These are phyloP conservation scores for Hipparchia semele DNA, from an alignment of 2,888 invertebrate species.

Conservation along the genomic window DNA sequence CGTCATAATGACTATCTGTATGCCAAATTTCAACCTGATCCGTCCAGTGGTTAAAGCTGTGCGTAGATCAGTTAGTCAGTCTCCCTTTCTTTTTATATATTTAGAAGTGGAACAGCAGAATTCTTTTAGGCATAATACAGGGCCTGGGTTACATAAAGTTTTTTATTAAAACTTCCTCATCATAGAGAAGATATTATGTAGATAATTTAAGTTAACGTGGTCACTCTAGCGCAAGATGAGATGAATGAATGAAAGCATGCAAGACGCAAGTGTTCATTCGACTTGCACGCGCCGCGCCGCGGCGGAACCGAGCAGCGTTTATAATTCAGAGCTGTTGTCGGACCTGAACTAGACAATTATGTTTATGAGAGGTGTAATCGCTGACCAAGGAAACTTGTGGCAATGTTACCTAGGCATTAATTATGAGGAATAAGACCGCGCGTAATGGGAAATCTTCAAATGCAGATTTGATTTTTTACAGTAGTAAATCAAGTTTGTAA, in stretches of 20 bases:
- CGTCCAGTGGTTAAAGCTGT: no score
- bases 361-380: conserved; percentile 11
- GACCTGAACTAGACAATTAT: neutral
- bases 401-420: neutral
- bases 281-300: conserved; percentile 9
- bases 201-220: conserved; percentile 9
- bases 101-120: neutral
- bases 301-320: neutral
- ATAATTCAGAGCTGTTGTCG: neutral
- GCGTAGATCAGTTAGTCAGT: neutral
- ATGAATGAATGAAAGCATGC: conserved; percentile 37
- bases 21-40: no score
- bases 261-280: conserved; percentile 22
- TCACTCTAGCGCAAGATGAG: conserved; percentile 23
- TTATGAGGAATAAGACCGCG: no score
- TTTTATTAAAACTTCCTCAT: no score
- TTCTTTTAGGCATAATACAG: no score
- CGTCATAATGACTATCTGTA: no score
- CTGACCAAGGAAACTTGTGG: neutral
- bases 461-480: no score
- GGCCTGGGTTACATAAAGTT: no score
- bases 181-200: no score
- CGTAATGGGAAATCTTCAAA: no score
- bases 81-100: neutral
- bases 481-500: no score